These are phyloP conservation scores for Pardalotus punctatus DNA, from an alignment of 2,113 vertebrate genomes.

Conservation along the genomic window DNA sequence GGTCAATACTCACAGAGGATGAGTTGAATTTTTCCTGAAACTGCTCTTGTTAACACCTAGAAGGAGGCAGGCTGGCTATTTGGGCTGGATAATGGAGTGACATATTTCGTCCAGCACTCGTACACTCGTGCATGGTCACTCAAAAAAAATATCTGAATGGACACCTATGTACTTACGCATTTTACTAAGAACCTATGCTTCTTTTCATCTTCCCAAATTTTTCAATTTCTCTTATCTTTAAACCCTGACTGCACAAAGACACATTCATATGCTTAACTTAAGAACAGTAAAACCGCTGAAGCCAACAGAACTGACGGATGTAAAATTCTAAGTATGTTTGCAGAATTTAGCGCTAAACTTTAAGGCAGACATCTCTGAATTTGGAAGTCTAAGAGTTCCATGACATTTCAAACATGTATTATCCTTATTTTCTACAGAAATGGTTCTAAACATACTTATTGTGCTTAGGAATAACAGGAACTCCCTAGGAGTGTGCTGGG, in stretches of 20 bases:
- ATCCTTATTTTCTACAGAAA: slow-evolving; percentile 15
- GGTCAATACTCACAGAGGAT: neutral
- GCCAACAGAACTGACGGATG: neutral
- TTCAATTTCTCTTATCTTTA: neutral
- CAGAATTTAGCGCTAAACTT: neutral
- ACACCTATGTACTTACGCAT: neutral
- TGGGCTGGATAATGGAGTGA: neutral
- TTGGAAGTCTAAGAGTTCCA: neutral
- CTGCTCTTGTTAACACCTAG: neutral
- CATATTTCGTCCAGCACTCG: neutral
- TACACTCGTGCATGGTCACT: neutral
- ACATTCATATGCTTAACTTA: neutral
- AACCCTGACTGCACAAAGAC: neutral
- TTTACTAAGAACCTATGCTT: neutral
- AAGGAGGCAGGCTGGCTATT: neutral
- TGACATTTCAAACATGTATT: slow-evolving; percentile 12
- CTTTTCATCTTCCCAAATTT: neutral
- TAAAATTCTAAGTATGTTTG: slow-evolving; percentile 12
- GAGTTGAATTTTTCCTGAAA: neutral
- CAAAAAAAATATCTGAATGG: neutral
- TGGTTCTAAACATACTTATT: neutral
- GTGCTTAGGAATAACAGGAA: neutral
- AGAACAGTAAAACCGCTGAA: neutral
- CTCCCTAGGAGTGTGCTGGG: neutral
- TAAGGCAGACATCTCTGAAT: slow-evolving; percentile 15